These are phyloP conservation scores for Lonchura striata DNA, from an alignment of 2,113 vertebrate genomes.

Conservation along the genomic window DNA sequence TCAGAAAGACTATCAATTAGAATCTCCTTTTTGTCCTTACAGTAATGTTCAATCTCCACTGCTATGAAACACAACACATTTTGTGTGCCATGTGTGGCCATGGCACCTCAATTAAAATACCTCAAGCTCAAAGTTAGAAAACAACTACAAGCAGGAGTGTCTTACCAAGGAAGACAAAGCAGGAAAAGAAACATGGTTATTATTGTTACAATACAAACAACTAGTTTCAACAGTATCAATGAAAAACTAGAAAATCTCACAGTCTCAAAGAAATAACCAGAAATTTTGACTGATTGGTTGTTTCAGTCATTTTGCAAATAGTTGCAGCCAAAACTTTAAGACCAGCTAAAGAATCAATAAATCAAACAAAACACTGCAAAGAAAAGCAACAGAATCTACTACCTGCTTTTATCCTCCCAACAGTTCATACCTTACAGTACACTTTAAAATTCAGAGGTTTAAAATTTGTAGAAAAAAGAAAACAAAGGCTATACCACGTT, in stretches of 20 bases:
- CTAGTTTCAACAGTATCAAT: neutral
- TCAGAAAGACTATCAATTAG: neutral
- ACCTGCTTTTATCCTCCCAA: neutral
- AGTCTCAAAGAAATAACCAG: neutral
- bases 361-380: neutral
- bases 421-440: accelerated
- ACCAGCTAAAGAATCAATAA: neutral
- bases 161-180: neutral
- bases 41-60: neutral
- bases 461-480: neutral
- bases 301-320: neutral
- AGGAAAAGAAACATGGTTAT: neutral
- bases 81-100: neutral
- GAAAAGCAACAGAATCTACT: neutral
- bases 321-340: neutral
- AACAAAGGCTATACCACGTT: slow-evolving; percentile 75
- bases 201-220: neutral
- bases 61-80: neutral
- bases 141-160: neutral
- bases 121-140: neutral
- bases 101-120: neutral
- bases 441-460: neutral
- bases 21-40: neutral
- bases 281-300: neutral
- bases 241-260: neutral